Base-by-base conservation (phyloP, 2,888 invertebrate genomes). In the Tricholauxania praeusta region DNA sequence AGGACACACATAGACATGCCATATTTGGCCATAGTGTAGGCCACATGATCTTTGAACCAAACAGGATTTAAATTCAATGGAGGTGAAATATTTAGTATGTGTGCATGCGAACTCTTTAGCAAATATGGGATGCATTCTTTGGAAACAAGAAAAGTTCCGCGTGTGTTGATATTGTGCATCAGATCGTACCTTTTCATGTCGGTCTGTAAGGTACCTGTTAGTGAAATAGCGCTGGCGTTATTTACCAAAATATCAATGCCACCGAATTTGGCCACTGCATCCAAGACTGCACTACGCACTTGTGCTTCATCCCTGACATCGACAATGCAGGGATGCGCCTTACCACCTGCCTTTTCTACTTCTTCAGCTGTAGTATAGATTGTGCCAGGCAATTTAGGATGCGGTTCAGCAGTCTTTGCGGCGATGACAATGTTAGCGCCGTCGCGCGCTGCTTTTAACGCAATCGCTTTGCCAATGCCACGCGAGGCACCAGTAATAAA, bases 1-100 rank as follows among this genome's bases (percentile, higher is more conserved):
- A 99, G 89, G 2, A 95, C 97, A 87, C 98, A 98, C 96, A 99
- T 96, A 0, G 97, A 97, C 98, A 98, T 98, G 28, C 98, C 98
- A 86, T 97, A 99, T 86, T 99, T 99, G 3, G 99, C 96, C 93
- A 98, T 98, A 1, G 98, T 98, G 87, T 99, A 99, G 1, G 98
- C 98, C 63, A 97, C 94, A 87, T 98, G 95, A 78, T 93, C 90
- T 67, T 92, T 91, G 86, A 99, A 91, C 99, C 99, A 99, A 79
- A 91, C 89, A 0, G 96, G 92, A 79, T 92, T 91, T 93, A 99
- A 91, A 85, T 93, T 95, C 19, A 99, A 89, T 0, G 99, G 99
- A 3, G 99, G 99, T 32, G 97, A 97, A 67, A 99, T 89, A 87
- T 98, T 99, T 19, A 99, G 89, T 79, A 99, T 97, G 84, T 99